Percentiles rank a stretch among this genome's conserved stretches.
These are phyloP conservation scores for Oithona nana DNA, from an alignment of 2,888 invertebrate species.

Conservation along the genomic window DNA sequence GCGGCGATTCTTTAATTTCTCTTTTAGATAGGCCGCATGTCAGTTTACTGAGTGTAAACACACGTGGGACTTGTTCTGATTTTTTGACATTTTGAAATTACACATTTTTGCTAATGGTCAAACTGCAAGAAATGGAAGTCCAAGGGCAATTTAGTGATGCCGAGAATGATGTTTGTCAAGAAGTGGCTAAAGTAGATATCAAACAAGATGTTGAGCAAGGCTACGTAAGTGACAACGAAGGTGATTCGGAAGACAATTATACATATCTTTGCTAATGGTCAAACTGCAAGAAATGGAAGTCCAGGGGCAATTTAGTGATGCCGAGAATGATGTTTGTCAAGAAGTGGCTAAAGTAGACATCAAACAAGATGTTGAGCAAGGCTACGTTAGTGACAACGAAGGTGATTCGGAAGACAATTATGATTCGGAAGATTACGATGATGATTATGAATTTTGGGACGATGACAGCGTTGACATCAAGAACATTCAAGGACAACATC, in stretches of 20 bases:
- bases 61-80: too few species aligned
- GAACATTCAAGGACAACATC: neutral
- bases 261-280: too few species aligned
- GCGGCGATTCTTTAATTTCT: too few species aligned
- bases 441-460: conserved; percentile 23
- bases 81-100: too few species aligned
- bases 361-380: too few species aligned
- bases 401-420: neutral
- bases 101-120: too few species aligned
- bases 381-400: neutral
- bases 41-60: too few species aligned
- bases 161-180: conserved; percentile 18
- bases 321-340: conserved; percentile 18
- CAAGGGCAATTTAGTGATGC: conserved; percentile 23
- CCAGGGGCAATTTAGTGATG: conserved; percentile 23
- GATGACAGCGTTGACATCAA: conserved; percentile 22
- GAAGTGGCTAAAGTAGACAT: neutral
- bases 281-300: too few species aligned
- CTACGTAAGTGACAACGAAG: neutral
- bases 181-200: neutral
- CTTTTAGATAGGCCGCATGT: too few species aligned
- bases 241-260: neutral
- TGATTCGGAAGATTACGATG: conserved; percentile 21
- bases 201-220: too few species aligned
- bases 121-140: too few species aligned